phyloP scores from a whole-genome alignment of 2,113 vertebrate genomes.

The Falcunculus frontatus region DNA sequence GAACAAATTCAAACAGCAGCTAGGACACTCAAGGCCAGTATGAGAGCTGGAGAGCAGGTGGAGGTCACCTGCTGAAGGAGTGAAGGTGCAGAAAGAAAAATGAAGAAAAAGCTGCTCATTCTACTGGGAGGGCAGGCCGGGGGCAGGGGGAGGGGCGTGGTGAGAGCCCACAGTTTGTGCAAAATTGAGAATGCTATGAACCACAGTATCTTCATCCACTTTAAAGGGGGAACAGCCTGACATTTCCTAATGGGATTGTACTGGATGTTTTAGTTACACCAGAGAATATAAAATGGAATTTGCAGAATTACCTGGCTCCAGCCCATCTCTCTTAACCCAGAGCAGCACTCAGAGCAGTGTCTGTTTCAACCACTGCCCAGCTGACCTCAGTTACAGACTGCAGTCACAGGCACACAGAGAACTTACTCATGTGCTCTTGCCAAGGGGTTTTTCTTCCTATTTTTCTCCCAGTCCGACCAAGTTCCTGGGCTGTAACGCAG shows the following conservation, averaged over 20 bases:
- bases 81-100: not conserved
- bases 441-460: accelerated
- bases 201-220: not conserved
- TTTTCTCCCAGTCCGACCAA: not conserved
- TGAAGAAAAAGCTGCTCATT: not conserved
- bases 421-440: not conserved
- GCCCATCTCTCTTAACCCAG: not conserved
- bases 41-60: not conserved
- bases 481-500: not conserved
- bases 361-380: not conserved
- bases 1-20: not conserved
- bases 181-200: not conserved
- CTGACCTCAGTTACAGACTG: not conserved
- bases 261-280: not conserved
- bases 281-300: not conserved
- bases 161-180: not conserved
- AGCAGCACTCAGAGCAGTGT: not conserved
- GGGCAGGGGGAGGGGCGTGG: accelerated
- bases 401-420: not conserved
- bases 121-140: accelerated
- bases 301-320: not conserved
- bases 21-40: accelerated
- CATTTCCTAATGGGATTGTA: not conserved
- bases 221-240: not conserved
- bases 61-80: not conserved